phyloP scores from a whole-genome alignment of 2,797 vertebrate species.

The Sebastes iracundus region DNA sequence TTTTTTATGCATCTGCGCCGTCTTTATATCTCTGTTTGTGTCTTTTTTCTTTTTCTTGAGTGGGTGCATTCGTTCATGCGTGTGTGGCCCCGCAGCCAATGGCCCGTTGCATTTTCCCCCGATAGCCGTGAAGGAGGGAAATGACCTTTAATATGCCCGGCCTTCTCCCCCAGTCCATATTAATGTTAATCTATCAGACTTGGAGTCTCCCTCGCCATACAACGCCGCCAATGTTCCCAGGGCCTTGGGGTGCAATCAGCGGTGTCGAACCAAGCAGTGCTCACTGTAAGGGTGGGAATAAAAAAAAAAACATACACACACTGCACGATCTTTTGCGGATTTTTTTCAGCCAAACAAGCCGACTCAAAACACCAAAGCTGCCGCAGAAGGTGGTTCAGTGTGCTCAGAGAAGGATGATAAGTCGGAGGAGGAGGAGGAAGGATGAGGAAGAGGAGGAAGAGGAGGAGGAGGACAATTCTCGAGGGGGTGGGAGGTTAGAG shows the following conservation, averaged over 20 bases:
- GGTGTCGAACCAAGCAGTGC: constrained; percentile 42
- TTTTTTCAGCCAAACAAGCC: constrained; percentile 16
- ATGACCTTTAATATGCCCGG: constrained; percentile 71
- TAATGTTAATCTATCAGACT: constrained; percentile 81
- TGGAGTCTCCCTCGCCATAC: constrained; percentile 67
- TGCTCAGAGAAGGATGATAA: background rate
- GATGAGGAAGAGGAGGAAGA: background rate
- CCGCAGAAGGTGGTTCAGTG: background rate
- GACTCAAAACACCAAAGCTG: background rate
- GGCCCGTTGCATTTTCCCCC: constrained; percentile 72
- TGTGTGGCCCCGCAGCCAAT: constrained; percentile 76
- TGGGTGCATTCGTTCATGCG: constrained; percentile 46
- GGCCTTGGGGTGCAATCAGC: constrained; percentile 73
- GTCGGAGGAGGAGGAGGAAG: background rate
- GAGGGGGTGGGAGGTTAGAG: background rate
- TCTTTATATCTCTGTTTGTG: constrained; percentile 24
- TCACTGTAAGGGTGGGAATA: constrained; percentile 42
- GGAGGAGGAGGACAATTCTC: background rate
- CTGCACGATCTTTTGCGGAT: background rate
- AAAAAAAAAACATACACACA: background rate
- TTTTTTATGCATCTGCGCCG: constrained; percentile 1
- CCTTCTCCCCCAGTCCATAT: constrained; percentile 78
- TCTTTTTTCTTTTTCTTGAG: constrained; percentile 16
- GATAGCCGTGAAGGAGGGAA: constrained; percentile 71
- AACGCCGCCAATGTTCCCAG: constrained; percentile 73